Percentiles rank a stretch among this genome's conserved stretches.
Conservation (phyloP, 1,140 invertebrate species). For the Bombyx mandarina region DNA sequence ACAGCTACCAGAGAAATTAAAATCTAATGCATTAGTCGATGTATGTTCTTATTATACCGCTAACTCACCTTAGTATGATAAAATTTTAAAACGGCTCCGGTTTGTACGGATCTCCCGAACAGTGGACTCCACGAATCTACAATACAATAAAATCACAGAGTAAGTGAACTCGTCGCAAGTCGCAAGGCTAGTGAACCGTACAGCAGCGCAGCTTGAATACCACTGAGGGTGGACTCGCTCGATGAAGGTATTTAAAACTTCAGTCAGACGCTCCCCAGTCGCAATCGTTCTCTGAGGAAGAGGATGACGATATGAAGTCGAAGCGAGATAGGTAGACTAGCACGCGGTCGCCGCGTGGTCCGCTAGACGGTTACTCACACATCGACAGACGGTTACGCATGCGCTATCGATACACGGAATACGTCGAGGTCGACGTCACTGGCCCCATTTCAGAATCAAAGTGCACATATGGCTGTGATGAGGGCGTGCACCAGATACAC, state of each 20-base stretch:
- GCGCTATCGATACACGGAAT: constrained; percentile 44
- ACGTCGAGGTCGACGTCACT: constrained; percentile 53
- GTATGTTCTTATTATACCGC: constrained; percentile 1
- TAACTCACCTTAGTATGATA: constrained; percentile 15
- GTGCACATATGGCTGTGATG: constrained; percentile 28
- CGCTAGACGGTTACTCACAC: constrained; percentile 43
- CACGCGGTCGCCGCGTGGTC: constrained; percentile 55
- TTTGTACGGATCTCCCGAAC: constrained; percentile 12
- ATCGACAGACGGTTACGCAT: constrained; percentile 45
- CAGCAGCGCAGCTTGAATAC: constrained; percentile 42
- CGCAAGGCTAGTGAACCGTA: constrained; percentile 29
- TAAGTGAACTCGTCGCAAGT: constrained; percentile 32
- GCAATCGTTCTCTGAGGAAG: constrained; percentile 18
- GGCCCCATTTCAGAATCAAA: constrained; percentile 50
- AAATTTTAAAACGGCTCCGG: constrained; percentile 23
- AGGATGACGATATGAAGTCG: constrained; percentile 29
- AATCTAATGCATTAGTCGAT: too few species aligned
- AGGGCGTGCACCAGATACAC: constrained; percentile 11
- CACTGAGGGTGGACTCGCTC: constrained; percentile 50
- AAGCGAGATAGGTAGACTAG: constrained; percentile 37
- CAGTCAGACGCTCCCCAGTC: constrained; percentile 35
- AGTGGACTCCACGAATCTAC: constrained; percentile 29
- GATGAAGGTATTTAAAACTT: constrained; percentile 62
- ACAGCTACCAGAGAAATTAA: background rate
- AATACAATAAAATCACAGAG: constrained; percentile 45